These are phyloP conservation scores for Drosophila sturtevanti DNA, from an alignment of 1,140 invertebrate genomes.

Conservation along the genomic window DNA sequence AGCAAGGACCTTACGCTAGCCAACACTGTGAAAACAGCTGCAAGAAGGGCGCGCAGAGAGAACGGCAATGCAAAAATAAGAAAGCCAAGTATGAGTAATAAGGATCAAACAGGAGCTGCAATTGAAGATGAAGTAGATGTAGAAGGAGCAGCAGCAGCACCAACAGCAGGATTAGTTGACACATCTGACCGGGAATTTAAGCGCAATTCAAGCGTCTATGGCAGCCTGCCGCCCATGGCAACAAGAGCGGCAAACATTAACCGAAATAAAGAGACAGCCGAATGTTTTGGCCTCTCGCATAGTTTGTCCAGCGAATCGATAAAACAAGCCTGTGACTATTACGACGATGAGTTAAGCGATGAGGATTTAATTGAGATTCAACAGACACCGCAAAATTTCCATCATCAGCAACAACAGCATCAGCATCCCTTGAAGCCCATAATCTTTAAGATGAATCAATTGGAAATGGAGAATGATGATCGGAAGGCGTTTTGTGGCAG, in stretches of 20 bases:
- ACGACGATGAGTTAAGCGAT: conserved; percentile 73
- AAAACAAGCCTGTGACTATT: conserved; percentile 66
- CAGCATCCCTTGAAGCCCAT: conserved; percentile 43
- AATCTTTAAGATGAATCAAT: conserved; percentile 28
- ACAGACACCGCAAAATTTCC: conserved; percentile 60
- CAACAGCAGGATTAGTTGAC: neutral
- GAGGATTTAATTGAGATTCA: conserved; percentile 74
- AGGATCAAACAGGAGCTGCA: conserved; percentile 51
- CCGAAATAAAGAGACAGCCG: conserved; percentile 23
- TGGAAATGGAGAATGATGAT: conserved; percentile 29
- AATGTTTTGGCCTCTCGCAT: conserved; percentile 70
- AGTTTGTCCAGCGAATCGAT: conserved; percentile 75
- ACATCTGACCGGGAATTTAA: conserved; percentile 56
- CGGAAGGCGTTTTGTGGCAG: conserved; percentile 55
- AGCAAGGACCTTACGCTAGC: conserved; percentile 1
- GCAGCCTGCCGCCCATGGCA: conserved; percentile 57
- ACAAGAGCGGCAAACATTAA: conserved; percentile 12
- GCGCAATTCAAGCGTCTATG: conserved; percentile 70
- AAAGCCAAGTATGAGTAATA: conserved; percentile 48
- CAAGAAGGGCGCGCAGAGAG: conserved; percentile 11
- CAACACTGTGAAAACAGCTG: conserved; percentile 44
- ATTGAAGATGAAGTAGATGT: neutral
- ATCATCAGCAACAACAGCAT: conserved; percentile 29
- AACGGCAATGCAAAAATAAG: conserved; percentile 62
- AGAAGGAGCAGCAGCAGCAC: neutral